A percentile compares a stretch with the other conserved stretches of the same genome.
phyloP scores from a whole-genome alignment of 2,113 vertebrate species.

The Donacobius atricapilla region DNA sequence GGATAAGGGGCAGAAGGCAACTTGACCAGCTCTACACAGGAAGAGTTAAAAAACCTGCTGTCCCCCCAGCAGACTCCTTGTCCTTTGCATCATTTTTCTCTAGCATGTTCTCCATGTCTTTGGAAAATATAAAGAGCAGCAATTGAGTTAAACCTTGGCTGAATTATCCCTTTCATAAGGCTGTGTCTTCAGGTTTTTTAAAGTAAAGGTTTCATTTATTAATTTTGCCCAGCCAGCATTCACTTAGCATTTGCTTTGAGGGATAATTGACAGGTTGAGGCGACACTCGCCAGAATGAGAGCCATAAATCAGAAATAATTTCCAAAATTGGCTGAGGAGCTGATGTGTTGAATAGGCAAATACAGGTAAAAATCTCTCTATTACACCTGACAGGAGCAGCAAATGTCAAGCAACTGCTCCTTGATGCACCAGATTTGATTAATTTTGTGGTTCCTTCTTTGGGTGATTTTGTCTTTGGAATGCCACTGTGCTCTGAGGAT shows the following conservation, averaged over 20 bases:
- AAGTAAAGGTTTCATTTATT: constrained; percentile 82
- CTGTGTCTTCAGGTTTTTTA: constrained; percentile 45
- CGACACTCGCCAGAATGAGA: constrained; percentile 73
- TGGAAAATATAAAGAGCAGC: constrained; percentile 47
- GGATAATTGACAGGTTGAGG: constrained; percentile 82
- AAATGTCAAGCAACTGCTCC: constrained; percentile 78
- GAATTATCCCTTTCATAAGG: constrained; percentile 52
- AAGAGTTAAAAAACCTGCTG: neutral
- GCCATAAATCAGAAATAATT: constrained; percentile 87
- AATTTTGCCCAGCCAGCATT: constrained; percentile 76
- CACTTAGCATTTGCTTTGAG: constrained; percentile 85
- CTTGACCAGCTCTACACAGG: neutral
- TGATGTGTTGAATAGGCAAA: constrained; percentile 85
- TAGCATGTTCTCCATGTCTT: neutral
- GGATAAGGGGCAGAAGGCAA: neutral
- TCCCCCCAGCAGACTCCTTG: neutral
- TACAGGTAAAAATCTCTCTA: constrained; percentile 86
- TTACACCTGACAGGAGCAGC: constrained; percentile 78
- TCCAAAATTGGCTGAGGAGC: constrained; percentile 78
- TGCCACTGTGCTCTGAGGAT: constrained; percentile 52
- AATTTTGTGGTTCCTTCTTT: constrained; percentile 66
- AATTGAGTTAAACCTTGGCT: constrained; percentile 28
- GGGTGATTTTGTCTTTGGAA: neutral
- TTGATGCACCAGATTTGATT: constrained; percentile 67
- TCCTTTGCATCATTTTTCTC: neutral